These are phyloP conservation scores for Monodelphis domestica DNA, from an alignment of 2,797 vertebrate species.

Conservation along the genomic window DNA sequence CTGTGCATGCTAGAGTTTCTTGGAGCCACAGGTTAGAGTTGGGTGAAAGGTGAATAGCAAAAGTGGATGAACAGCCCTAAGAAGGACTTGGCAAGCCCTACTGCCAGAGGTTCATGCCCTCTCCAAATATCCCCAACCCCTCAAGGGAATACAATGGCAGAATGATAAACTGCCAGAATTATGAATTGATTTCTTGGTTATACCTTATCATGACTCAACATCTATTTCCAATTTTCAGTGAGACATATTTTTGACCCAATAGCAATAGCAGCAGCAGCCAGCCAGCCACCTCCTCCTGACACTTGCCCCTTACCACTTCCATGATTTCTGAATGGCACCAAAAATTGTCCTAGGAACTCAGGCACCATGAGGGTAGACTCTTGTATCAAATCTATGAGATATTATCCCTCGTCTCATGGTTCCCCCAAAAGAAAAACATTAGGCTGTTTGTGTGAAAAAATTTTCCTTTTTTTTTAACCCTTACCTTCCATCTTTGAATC, in stretches of 20 bases:
- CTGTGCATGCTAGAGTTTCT: too few relatives aligned
- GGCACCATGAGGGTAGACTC: neutral
- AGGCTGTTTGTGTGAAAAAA: neutral
- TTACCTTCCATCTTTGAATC: too few relatives aligned
- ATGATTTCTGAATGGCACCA: neutral
- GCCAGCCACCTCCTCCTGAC: neutral
- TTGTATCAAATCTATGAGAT: neutral
- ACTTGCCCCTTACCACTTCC: neutral
- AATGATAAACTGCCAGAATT: neutral
- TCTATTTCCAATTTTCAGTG: conserved; percentile 7
- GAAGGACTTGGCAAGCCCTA: too few relatives aligned
- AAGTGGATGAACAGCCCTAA: too few relatives aligned
- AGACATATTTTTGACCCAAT: neutral
- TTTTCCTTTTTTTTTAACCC: too few relatives aligned
- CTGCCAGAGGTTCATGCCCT: too few relatives aligned
- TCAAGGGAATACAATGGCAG: neutral
- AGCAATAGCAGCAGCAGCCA: neutral
- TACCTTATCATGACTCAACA: neutral
- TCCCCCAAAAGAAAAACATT: neutral
- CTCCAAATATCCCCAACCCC: too few relatives aligned
- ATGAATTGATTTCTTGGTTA: neutral
- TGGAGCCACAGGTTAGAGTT: too few relatives aligned
- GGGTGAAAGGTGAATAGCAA: too few relatives aligned
- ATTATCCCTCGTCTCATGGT: neutral
- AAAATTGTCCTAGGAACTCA: neutral